Percentiles rank a stretch among this genome's conserved stretches.
Conservation (phyloP, 2,797 vertebrate species). For the Myotis findleyi region DNA sequence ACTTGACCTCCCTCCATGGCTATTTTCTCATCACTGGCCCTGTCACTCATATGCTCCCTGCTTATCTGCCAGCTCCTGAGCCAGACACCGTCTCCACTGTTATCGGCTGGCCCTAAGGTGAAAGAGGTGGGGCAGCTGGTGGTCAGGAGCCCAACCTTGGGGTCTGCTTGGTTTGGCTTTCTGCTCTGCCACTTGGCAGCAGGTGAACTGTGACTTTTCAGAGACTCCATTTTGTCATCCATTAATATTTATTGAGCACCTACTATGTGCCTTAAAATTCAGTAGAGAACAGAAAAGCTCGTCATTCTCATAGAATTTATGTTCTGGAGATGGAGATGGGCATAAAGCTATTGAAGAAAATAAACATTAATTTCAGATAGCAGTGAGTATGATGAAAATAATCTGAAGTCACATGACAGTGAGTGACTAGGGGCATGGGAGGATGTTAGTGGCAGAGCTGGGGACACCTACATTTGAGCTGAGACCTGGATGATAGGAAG, state of each 20-base stretch:
- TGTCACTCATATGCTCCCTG: background rate
- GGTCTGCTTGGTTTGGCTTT: background rate
- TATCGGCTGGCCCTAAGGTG: rapidly evolving
- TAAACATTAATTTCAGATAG: background rate
- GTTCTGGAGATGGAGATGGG: background rate
- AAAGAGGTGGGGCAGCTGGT: background rate
- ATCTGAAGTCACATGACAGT: rapidly evolving
- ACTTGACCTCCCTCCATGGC: background rate
- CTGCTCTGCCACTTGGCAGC: background rate
- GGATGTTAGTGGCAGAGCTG: background rate
- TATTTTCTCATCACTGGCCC: background rate
- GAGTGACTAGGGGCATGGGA: rapidly evolving
- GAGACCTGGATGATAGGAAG: background rate
- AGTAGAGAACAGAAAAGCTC: background rate
- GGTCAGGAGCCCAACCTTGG: background rate
- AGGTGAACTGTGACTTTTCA: background rate
- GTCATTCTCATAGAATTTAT: background rate
- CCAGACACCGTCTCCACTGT: rapidly evolving
- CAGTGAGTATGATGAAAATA: background rate
- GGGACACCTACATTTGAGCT: background rate
- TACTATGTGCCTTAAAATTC: background rate
- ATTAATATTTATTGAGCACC: background rate
- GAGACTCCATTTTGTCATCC: background rate
- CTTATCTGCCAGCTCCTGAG: background rate
- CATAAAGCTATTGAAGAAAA: background rate